These are phyloP conservation scores for Drosophila greeni DNA, from an alignment of 2,888 invertebrate genomes.

Conservation along the genomic window DNA sequence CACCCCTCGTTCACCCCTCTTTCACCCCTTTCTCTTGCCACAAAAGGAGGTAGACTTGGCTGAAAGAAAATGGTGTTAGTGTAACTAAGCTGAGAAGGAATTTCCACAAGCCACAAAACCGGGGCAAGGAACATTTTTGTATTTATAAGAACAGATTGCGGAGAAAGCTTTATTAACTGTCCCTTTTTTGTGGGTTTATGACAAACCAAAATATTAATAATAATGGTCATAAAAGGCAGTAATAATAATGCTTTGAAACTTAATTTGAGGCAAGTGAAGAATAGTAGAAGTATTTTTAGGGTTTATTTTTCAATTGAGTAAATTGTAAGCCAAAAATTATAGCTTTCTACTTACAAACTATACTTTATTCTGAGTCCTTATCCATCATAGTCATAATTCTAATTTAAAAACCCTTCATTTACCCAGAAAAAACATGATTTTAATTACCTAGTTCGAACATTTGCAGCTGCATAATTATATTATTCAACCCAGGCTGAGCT, in stretches of 20 bases:
- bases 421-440: background rate
- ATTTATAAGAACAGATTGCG: background rate
- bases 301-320: background rate
- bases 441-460: background rate
- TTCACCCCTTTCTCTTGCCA: no score
- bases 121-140: background rate
- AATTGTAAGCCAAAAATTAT: background rate
- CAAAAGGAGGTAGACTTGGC: background rate
- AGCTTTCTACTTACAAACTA: background rate
- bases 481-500: background rate
- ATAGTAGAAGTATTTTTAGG: background rate
- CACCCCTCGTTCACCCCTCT: no score
- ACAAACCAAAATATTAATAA: background rate
- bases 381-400: no score
- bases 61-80: constrained; percentile 1
- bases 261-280: background rate
- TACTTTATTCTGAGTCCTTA: no score
- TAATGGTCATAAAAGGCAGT: no score
- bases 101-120: constrained; percentile 6
- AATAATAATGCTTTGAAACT: background rate
- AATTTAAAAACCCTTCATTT: no score
- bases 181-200: no score
- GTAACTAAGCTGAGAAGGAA: constrained; percentile 16
- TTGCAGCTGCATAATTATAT: background rate
- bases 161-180: constrained; percentile 6